Evolutionary conservation across 2,888 invertebrate genomes (phyloP), one percentile per base, ranked within the genome.

Genomic region (Adela reaumurella): DNA sequence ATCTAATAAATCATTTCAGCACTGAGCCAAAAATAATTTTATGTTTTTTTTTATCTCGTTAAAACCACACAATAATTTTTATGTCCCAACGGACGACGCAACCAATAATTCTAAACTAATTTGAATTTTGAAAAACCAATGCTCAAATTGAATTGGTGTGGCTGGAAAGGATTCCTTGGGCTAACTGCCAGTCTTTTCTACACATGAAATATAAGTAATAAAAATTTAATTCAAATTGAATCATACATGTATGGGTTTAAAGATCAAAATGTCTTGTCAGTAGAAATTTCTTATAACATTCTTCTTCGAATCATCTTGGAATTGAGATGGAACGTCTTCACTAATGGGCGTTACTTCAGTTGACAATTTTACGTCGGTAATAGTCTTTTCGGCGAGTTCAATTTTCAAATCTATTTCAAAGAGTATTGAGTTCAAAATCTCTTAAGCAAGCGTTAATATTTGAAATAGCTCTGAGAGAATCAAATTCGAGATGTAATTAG

Each of bases 271-370:
- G 4, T 3, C 14, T 4, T 35, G 3, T 35, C n/a, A 3, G 6
- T 14, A 14, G 14, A 35, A 14, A 35, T 14, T 14, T 35, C 20
- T 45, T 45, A 19, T 24, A 18, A 2, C 45, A 6, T 45, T 45
- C 20, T 20, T 6, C 8, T 20, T 10, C 2, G 19, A 18, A 10
- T 8, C 19, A 11, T 18, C 11, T 63, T 58, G 59, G 65, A 74
- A 77, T 78, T 67, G 76, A 78, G 78, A 78, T 70, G 68, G 62
- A 77, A 63, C 68, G 64, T 61, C 56, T 67, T 62, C 62, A 60
- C 74, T 77, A 77, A 77, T 77, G 78, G 78, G 77, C 77, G 78
- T 72, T 64, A 67, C 68, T 70, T 63, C 57, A 62, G 70, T 62
- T 74, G 76, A 76, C 74, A 77, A 66, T 73, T 64, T 61, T 58